Evolutionary conservation across 2,797 vertebrate genomes (phyloP).

Genomic region (Psittacula derbiana): DNA sequence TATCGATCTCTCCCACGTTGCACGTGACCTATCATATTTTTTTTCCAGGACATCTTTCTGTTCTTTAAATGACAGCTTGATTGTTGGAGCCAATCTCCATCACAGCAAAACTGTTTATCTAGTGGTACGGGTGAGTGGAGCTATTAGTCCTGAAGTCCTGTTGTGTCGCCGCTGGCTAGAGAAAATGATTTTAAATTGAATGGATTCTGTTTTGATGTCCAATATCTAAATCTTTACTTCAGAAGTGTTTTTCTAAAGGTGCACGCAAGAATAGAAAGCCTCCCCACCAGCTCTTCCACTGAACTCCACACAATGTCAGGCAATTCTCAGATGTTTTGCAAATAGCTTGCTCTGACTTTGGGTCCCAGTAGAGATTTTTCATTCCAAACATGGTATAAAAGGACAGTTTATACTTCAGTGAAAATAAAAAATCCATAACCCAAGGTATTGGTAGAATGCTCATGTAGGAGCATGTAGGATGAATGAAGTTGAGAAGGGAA

Average conservation of each 20-base stretch:
- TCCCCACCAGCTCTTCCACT: neutral
- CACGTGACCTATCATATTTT: neutral
- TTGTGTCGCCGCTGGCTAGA: neutral
- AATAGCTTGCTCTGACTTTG: neutral
- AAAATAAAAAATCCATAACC: neutral
- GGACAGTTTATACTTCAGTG: neutral
- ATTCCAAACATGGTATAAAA: neutral
- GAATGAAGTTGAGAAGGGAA: neutral
- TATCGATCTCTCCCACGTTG: neutral
- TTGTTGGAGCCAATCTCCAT: neutral
- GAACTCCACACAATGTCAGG: accelerated
- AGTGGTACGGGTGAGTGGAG: neutral
- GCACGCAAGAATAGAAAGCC: neutral
- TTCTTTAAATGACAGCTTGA: slow-evolving; percentile 13
- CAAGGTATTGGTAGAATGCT: neutral
- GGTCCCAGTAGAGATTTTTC: neutral
- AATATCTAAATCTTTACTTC: neutral
- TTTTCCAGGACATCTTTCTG: neutral
- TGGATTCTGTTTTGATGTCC: neutral
- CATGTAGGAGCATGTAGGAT: accelerated
- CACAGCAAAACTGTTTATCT: neutral
- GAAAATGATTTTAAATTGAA: neutral
- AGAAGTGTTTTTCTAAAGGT: neutral
- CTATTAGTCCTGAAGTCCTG: neutral
- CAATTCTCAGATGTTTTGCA: neutral